phyloP scores from a whole-genome alignment of 2,797 vertebrate genomes.

The Iguana delicatissima region DNA sequence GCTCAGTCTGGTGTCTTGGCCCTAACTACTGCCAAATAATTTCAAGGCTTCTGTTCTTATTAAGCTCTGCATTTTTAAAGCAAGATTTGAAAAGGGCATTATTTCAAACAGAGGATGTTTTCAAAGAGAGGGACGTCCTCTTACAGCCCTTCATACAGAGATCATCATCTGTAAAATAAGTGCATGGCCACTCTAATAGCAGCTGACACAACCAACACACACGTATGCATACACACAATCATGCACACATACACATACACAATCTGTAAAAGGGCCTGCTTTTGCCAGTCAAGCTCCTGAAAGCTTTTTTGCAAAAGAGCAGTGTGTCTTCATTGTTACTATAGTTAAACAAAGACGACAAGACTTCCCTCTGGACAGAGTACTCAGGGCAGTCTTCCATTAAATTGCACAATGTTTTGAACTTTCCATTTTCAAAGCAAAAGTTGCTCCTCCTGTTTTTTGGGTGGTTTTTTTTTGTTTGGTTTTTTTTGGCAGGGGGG shows the following conservation, averaged over 20 bases:
- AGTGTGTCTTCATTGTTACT: not conserved
- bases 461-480: no score
- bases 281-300: not conserved
- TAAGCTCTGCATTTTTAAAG: no score
- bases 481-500: no score
- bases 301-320: not conserved
- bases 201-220: not conserved
- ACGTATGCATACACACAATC: no score
- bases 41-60: no score
- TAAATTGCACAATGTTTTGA: not conserved
- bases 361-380: not conserved
- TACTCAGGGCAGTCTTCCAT: not conserved
- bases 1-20: no score
- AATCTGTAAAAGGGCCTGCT: not conserved
- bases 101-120: no score
- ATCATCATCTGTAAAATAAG: no score
- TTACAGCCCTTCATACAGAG: no score
- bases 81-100: no score
- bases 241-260: not conserved
- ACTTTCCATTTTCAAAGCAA: not conserved
- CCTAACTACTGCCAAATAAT: no score
- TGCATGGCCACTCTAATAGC: not conserved
- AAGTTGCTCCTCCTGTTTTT: not conserved
- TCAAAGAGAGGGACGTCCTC: no score
- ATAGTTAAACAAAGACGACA: not conserved